phyloP scores from a whole-genome alignment of 2,888 invertebrate species.

The Trachelus troglodyta region DNA sequence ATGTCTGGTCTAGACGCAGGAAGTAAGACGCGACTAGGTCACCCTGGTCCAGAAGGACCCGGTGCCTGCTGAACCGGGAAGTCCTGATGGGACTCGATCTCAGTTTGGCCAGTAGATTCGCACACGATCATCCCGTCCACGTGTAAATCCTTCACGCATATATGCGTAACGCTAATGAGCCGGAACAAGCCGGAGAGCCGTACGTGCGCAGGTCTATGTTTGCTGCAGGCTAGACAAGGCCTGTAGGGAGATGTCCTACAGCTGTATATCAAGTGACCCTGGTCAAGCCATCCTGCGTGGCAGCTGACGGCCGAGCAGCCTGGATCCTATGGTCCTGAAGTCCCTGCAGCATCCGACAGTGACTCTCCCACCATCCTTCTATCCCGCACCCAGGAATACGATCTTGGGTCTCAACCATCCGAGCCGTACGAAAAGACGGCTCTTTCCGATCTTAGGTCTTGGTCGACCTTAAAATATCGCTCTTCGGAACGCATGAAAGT shows the following conservation, averaged over 20 bases:
- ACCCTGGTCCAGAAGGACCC: not conserved
- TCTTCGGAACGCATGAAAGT: not conserved
- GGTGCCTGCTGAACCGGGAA: not conserved
- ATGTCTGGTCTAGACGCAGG: not conserved
- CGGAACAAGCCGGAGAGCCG: slow-evolving; percentile 44
- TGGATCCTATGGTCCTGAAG: not conserved
- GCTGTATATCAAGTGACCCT: slow-evolving; percentile 1
- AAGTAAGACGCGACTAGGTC: not conserved
- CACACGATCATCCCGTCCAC: slow-evolving; percentile 9
- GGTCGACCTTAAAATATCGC: not conserved
- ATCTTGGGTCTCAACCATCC: not conserved
- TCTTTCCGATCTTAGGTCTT: too few species aligned
- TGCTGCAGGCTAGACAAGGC: not conserved
- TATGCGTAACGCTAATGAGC: slow-evolving; percentile 55
- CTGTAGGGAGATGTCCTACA: slow-evolving; percentile 7
- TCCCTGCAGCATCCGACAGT: not conserved
- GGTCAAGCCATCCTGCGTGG: not conserved
- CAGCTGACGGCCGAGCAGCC: not conserved
- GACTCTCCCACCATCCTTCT: not conserved
- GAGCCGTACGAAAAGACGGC: too few species aligned
- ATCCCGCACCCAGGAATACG: not conserved
- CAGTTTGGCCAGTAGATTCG: not conserved
- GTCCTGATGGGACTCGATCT: not conserved
- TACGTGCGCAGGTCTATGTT: slow-evolving; percentile 1
- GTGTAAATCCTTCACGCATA: slow-evolving; percentile 57